Conservation (phyloP, 1,140 invertebrate species). For the Pissodes strobi region DNA sequence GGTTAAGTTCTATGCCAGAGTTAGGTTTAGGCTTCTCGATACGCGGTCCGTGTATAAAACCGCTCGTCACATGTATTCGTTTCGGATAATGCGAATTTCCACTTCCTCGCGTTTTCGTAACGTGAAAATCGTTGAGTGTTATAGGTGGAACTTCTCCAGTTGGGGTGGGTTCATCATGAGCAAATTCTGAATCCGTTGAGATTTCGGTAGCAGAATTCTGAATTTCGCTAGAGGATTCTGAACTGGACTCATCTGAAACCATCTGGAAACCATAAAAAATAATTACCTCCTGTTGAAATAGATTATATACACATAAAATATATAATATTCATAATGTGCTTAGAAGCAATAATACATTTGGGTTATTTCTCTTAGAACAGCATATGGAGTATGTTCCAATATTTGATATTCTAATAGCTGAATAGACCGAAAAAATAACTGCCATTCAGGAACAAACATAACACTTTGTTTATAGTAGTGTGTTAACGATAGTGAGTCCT, state of each 20-base stretch:
- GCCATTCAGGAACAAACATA: too few relatives aligned
- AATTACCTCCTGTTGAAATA: too few relatives aligned
- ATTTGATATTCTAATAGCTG: too few relatives aligned
- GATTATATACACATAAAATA: too few relatives aligned
- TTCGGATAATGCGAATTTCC: conserved; percentile 56
- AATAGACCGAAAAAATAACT: too few relatives aligned
- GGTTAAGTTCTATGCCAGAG: conserved; percentile 57
- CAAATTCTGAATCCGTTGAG: conserved; percentile 89
- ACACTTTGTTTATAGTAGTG: too few relatives aligned
- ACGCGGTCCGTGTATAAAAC: conserved; percentile 44
- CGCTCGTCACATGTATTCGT: conserved; percentile 64
- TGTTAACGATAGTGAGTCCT: too few relatives aligned
- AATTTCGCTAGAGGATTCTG: conserved; percentile 68
- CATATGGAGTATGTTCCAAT: too few relatives aligned
- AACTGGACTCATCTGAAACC: conserved; percentile 71
- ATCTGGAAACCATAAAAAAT: conserved; percentile 66
- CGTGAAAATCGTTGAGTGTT: conserved; percentile 65
- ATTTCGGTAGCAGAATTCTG: conserved; percentile 87
- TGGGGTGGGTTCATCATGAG: conserved; percentile 76
- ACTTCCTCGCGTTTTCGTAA: conserved; percentile 59
- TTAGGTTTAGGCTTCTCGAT: conserved; percentile 39
- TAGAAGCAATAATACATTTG: too few relatives aligned
- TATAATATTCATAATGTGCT: too few relatives aligned
- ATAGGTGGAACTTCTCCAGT: conserved; percentile 69
- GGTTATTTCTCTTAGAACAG: too few relatives aligned